phyloP scores from a whole-genome alignment of 30 jellyfish, hydroid and myxozoan genomes.

The Hydractinia echinata region DNA sequence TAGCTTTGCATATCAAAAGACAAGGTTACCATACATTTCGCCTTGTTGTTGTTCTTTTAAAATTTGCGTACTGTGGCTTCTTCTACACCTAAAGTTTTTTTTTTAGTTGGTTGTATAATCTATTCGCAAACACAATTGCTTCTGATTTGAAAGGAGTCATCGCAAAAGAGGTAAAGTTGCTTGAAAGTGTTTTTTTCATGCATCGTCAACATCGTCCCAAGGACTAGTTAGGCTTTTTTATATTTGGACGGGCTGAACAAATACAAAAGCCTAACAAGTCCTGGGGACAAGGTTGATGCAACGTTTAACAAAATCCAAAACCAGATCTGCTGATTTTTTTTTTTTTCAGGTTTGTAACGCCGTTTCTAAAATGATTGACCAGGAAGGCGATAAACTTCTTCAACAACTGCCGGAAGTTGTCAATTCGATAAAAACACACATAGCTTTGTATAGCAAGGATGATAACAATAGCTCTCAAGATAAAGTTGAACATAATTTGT shows the following conservation, averaged over 20 bases:
- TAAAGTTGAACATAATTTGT: too few relatives aligned
- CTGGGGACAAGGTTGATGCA: too few relatives aligned
- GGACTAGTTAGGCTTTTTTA: too few relatives aligned
- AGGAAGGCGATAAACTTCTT: constrained; percentile 60
- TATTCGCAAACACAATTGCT: constrained; percentile 83
- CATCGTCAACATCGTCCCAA: neutral
- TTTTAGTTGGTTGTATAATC: constrained; percentile 86
- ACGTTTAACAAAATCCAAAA: too few relatives aligned
- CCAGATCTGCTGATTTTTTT: neutral
- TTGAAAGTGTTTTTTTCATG: neutral
- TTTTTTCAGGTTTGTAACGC: constrained; percentile 50
- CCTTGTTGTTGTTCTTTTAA: too few relatives aligned
- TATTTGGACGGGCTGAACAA: too few relatives aligned
- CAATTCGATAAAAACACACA: constrained; percentile 51
- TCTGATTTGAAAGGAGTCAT: constrained; percentile 65
- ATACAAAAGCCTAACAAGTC: too few relatives aligned
- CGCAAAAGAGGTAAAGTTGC: constrained; percentile 54
- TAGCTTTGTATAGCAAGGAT: constrained; percentile 12
- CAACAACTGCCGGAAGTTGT: constrained; percentile 57
- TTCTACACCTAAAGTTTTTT: neutral
- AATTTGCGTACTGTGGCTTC: too few relatives aligned
- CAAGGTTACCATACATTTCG: too few relatives aligned
- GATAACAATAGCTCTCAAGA: too few relatives aligned
- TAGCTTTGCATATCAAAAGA: too few relatives aligned
- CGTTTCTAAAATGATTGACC: constrained; percentile 47